Evolutionary conservation across 2,113 vertebrate species (phyloP), one percentile per base, ranked within the genome.

Genomic region (Pleuronectes platessa): DNA sequence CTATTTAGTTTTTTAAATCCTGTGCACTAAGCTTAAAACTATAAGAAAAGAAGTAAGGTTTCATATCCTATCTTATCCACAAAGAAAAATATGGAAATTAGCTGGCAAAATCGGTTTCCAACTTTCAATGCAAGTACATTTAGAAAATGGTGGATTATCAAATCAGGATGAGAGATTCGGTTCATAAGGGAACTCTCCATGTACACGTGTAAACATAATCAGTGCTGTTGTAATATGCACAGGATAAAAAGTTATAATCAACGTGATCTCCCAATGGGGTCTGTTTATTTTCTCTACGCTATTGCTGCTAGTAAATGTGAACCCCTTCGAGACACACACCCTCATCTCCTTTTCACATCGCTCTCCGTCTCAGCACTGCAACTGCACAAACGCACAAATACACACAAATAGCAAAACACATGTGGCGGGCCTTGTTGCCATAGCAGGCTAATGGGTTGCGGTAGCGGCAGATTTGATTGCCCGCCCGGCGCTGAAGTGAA

Each of bases 391-490:
- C 27, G 63, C 74, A 77, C 23, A 77, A 58, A 74, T 14, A 71
- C 27, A 68, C 74, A 77, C 23, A 77, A 58, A 74, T 14, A 71
- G 13, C 60, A 14, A 65, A 77, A 61, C 81, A 79, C 81, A 79
- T 69, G 79, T 85, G 85, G 82, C 94, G 93, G 95, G 93, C 95
- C 96, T 96, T 82, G 97, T 98, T 98, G 96, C 97, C 95, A 96
- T 96, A 95, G 96, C 93, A 97, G 95, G 94, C 94, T 96, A 98
- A 97, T 95, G 91, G 89, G 85, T 42, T 96, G 95, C 91, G 94
- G 95, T 75, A 91, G 94, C 93, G 86, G 95, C 94, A 96, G 97
- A 96, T 96, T 97, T 95, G 97, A 98, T 97, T 98, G 97, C 95
- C 94, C 96, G 95, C 95, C 91, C 67, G 75, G 93, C 94, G 94